phyloP scores from a whole-genome alignment of 1,140 invertebrate genomes.

The Drosophila azteca region DNA sequence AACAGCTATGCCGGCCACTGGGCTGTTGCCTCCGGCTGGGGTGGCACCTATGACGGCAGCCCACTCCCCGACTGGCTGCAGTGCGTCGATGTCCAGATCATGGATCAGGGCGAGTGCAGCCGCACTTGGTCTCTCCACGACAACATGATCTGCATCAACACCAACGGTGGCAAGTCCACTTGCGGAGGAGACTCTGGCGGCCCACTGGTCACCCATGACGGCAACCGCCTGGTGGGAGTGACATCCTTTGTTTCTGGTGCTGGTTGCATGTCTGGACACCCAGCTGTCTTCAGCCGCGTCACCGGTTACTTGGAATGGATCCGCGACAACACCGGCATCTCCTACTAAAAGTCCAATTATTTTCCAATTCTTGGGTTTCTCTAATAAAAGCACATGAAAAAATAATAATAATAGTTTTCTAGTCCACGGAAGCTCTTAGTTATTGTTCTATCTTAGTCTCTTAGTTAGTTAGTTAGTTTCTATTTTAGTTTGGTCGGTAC shows the following conservation, averaged over 20 bases:
- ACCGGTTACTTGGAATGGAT: conserved; percentile 85
- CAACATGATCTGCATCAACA: conserved; percentile 66
- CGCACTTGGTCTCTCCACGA: conserved; percentile 26
- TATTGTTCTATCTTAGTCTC: too few relatives aligned
- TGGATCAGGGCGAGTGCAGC: conserved; percentile 38
- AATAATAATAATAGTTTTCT: neutral
- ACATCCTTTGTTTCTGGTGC: conserved; percentile 38
- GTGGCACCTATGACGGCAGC: conserved; percentile 52
- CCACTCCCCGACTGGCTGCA: conserved; percentile 56
- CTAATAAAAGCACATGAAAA: conserved; percentile 17
- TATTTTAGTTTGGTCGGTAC: too few relatives aligned
- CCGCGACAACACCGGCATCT: conserved; percentile 59
- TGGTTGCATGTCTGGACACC: conserved; percentile 77
- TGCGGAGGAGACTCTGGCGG: conserved; percentile 85
- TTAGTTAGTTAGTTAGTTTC: too few relatives aligned
- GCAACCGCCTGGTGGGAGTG: conserved; percentile 47
- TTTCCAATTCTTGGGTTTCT: neutral
- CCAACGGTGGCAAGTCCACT: conserved; percentile 62
- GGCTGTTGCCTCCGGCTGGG: conserved; percentile 65
- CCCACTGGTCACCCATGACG: conserved; percentile 74
- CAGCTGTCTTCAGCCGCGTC: conserved; percentile 85
- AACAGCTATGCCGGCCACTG: conserved; percentile 37
- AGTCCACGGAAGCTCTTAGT: too few relatives aligned
- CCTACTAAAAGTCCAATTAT: conserved; percentile 21
- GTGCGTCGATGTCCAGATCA: conserved; percentile 52